Evolutionary conservation across 2,888 invertebrate genomes (phyloP).

Genomic region (Allygus modestus): DNA sequence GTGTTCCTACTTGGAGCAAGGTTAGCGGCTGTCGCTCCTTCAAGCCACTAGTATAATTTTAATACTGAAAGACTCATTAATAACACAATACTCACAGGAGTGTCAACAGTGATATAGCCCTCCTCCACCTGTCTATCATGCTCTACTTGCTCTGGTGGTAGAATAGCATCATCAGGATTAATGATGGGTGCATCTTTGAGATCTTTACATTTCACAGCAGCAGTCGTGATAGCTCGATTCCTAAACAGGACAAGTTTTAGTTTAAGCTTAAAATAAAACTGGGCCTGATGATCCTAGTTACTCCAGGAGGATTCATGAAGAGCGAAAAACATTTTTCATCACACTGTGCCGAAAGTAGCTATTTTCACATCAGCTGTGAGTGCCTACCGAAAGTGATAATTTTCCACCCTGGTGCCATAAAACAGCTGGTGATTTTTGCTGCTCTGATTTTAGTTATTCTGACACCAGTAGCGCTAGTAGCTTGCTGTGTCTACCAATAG

Average conservation of each 20-base stretch:
- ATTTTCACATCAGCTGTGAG: background rate
- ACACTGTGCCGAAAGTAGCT: too few relatives aligned
- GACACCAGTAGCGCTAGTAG: too few relatives aligned
- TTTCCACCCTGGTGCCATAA: background rate
- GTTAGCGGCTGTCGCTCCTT: too few relatives aligned
- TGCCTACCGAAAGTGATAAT: background rate
- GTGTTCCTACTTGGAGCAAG: too few relatives aligned
- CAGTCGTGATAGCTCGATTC: slow-evolving; percentile 47
- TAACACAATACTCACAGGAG: slow-evolving; percentile 70
- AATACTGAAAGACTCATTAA: too few relatives aligned
- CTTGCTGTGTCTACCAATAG: too few relatives aligned
- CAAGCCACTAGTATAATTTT: too few relatives aligned
- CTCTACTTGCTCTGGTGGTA: slow-evolving; percentile 38
- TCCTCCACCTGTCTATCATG: slow-evolving; percentile 71
- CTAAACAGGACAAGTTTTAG: slow-evolving; percentile 6
- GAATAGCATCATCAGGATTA: slow-evolving; percentile 49
- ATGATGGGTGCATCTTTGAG: slow-evolving; percentile 51
- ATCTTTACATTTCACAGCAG: slow-evolving; percentile 24
- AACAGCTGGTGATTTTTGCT: too few relatives aligned
- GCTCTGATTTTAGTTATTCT: too few relatives aligned
- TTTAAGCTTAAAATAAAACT: background rate
- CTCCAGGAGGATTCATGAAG: background rate
- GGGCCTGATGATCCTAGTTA: background rate
- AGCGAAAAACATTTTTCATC: background rate
- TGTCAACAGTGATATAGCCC: slow-evolving; percentile 78